Conservation (phyloP, 2,113 vertebrate genomes). For the Cavia aperea region DNA sequence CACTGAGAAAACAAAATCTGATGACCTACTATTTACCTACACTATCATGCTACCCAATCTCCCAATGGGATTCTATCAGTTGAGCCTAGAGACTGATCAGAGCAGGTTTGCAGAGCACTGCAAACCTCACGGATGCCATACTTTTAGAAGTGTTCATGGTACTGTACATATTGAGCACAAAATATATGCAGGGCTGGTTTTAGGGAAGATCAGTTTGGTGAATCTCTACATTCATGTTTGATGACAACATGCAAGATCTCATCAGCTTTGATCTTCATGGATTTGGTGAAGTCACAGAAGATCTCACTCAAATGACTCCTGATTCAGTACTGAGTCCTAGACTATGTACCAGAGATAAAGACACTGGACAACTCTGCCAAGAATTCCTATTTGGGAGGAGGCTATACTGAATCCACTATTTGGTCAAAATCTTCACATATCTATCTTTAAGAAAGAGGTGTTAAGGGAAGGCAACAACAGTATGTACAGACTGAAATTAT, state of each 20-base stretch:
- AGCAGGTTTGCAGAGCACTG: no score
- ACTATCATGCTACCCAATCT: neutral
- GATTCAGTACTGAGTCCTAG: conserved; percentile 82
- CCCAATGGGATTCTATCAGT: neutral
- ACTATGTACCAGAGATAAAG: neutral
- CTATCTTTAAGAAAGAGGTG: neutral
- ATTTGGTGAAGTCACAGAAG: conserved; percentile 86
- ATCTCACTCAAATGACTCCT: conserved; percentile 83
- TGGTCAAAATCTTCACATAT: neutral
- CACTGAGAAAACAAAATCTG: neutral
- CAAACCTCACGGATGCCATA: conserved; percentile 75
- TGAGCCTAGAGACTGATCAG: conserved; percentile 69
- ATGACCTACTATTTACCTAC: neutral
- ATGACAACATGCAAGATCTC: conserved; percentile 84
- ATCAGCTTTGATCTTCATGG: conserved; percentile 88
- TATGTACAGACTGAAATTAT: neutral
- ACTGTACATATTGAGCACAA: conserved; percentile 68
- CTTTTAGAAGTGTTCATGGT: conserved; percentile 76
- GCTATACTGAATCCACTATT: conserved; percentile 54
- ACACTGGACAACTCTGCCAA: conserved; percentile 62
- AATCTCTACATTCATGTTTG: conserved; percentile 73
- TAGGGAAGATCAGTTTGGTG: conserved; percentile 82
- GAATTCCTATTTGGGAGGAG: conserved; percentile 48
- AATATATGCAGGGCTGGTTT: conserved; percentile 50
- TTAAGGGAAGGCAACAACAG: neutral